These are phyloP conservation scores for Upupa epops DNA, from an alignment of 2,113 vertebrate species.

Conservation along the genomic window DNA sequence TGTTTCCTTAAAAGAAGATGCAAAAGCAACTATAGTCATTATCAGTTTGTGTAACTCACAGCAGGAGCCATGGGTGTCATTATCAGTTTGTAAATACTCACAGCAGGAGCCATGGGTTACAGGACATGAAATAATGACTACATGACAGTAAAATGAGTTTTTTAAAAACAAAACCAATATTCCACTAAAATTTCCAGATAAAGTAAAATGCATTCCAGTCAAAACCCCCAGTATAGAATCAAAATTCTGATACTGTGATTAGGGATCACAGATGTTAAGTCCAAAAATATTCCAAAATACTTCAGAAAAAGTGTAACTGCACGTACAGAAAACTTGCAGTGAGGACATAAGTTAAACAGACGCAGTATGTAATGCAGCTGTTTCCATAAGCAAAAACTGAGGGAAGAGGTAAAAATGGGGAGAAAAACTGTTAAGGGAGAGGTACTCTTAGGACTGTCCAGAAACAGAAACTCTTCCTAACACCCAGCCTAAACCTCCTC, in stretches of 20 bases:
- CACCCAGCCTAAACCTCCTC: no score
- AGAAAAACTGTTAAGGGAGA: not conserved
- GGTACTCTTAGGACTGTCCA: not conserved
- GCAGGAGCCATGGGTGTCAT: not conserved
- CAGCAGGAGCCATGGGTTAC: not conserved
- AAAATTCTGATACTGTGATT: not conserved
- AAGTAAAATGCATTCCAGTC: not conserved
- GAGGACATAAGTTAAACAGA: not conserved
- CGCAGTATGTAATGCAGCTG: not conserved
- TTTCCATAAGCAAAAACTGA: not conserved
- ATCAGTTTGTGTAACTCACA: not conserved
- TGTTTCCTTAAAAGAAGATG: not conserved
- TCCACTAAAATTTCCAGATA: not conserved
- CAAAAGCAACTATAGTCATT: not conserved
- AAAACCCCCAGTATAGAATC: not conserved
- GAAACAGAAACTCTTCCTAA: not conserved
- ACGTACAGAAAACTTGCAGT: not conserved
- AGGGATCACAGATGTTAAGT: not conserved
- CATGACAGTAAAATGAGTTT: not conserved
- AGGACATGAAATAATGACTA: not conserved
- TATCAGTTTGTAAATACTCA: not conserved
- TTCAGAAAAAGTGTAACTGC: not conserved
- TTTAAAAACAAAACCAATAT: not conserved
- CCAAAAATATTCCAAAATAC: not conserved
- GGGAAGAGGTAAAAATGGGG: not conserved